Evolutionary conservation across 2,888 invertebrate species (phyloP).

Genomic region (Tuberolachnus salignus): DNA sequence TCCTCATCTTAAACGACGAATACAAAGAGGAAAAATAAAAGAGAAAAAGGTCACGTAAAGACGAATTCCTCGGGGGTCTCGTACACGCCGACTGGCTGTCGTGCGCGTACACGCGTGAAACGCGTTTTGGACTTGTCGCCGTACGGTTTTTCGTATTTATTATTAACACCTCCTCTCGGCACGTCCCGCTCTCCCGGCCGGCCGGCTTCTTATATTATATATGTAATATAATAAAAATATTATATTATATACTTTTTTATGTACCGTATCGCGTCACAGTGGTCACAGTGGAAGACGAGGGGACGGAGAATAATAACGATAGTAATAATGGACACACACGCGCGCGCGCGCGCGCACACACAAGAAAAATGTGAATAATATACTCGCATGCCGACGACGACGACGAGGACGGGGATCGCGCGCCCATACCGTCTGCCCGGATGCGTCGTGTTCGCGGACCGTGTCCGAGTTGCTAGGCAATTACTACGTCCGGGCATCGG

Average conservation of each 20-base stretch:
- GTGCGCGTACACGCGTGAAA: not conserved
- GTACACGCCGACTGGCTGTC: too few species aligned
- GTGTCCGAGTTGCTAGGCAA: too few species aligned
- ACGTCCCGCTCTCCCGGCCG: conserved; percentile 9
- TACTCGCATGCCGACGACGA: not conserved
- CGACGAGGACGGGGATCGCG: too few species aligned
- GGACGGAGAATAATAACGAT: conserved; percentile 20
- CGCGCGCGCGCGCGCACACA: too few species aligned
- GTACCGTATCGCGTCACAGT: too few species aligned
- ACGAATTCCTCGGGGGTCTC: conserved; percentile 14
- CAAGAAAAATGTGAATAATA: conserved; percentile 14
- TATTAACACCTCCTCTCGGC: too few species aligned
- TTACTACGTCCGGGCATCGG: too few species aligned
- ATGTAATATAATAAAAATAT: conserved; percentile 25
- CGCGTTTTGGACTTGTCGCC: not conserved
- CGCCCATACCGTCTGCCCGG: not conserved
- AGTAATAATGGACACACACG: conserved; percentile 21
- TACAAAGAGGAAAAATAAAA: too few species aligned
- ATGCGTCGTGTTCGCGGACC: not conserved
- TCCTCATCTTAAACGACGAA: too few species aligned
- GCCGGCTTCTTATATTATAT: not conserved
- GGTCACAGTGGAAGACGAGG: too few species aligned
- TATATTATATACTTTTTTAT: too few species aligned
- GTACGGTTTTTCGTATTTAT: too few species aligned
- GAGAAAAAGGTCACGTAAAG: not conserved